These are phyloP conservation scores for Mystacides longicornis DNA, from an alignment of 2,888 invertebrate genomes.

Conservation along the genomic window DNA sequence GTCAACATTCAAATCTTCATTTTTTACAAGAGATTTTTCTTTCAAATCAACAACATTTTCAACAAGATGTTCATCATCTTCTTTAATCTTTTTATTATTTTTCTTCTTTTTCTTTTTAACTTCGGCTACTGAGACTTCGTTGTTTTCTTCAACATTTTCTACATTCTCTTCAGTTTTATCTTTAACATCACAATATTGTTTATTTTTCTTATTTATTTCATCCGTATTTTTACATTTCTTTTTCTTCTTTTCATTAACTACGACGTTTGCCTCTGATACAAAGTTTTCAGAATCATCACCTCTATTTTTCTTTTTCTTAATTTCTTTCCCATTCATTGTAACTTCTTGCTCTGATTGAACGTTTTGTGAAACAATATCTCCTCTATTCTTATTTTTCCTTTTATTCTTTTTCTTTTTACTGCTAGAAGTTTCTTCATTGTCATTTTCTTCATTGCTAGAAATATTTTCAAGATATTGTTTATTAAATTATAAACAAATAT, in stretches of 20 bases:
- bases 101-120: conserved; percentile 31
- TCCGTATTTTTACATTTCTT: background rate
- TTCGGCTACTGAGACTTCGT: conserved; percentile 8
- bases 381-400: conserved; percentile 4
- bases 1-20: background rate
- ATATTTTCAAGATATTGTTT: too few relatives aligned
- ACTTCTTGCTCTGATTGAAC: too few relatives aligned
- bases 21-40: background rate
- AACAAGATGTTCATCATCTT: conserved; percentile 7
- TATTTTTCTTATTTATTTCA: conserved; percentile 9
- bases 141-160: background rate
- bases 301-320: conserved; percentile 4
- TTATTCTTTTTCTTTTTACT: conserved; percentile 15
- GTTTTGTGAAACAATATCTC: background rate
- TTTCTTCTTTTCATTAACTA: background rate
- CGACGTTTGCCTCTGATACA: conserved; percentile 33
- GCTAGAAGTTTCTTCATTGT: conserved; percentile 8
- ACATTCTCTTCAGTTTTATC: conserved; percentile 4
- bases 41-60: background rate
- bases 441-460: conserved; percentile 18
- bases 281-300: conserved; percentile 15
- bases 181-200: conserved; percentile 27
- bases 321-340: background rate
- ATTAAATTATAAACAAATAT: too few relatives aligned
- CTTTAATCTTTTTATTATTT: conserved; percentile 37